Conservation (phyloP, 2,113 vertebrate species). For the Triplophysa siluroides region DNA sequence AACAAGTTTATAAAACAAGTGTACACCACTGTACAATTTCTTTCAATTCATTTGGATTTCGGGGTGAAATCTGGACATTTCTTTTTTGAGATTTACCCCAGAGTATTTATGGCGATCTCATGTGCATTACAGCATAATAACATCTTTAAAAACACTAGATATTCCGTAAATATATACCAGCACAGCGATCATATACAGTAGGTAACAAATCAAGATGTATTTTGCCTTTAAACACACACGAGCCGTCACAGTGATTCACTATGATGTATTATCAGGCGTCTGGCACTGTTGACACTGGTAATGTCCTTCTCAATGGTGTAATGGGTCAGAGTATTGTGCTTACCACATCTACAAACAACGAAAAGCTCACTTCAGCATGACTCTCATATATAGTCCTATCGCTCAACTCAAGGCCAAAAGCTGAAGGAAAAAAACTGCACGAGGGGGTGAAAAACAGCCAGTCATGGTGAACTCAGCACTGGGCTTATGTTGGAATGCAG, state of each 20-base stretch:
- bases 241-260: too few species aligned
- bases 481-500: conserved; percentile 45
- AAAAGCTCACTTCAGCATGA: conserved; percentile 65
- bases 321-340: conserved; percentile 39
- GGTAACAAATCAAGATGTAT: neutral
- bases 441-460: conserved; percentile 6
- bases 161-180: too few species aligned
- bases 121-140: too few species aligned
- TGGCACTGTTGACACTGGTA: neutral
- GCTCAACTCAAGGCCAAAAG: conserved; percentile 20
- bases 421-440: neutral
- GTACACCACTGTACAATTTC: too few species aligned
- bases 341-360: conserved; percentile 39
- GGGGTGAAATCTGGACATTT: too few species aligned
- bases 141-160: too few species aligned
- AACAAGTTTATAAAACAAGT: too few species aligned
- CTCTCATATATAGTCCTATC: conserved; percentile 51
- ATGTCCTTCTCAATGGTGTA: neutral
- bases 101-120: too few species aligned
- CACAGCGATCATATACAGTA: too few species aligned
- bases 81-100: too few species aligned
- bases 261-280: too few species aligned
- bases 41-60: too few species aligned
- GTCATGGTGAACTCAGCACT: conserved; percentile 52
- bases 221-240: neutral